Base-by-base conservation (phyloP, 2,113 vertebrate species). In the Zingel zingel region DNA sequence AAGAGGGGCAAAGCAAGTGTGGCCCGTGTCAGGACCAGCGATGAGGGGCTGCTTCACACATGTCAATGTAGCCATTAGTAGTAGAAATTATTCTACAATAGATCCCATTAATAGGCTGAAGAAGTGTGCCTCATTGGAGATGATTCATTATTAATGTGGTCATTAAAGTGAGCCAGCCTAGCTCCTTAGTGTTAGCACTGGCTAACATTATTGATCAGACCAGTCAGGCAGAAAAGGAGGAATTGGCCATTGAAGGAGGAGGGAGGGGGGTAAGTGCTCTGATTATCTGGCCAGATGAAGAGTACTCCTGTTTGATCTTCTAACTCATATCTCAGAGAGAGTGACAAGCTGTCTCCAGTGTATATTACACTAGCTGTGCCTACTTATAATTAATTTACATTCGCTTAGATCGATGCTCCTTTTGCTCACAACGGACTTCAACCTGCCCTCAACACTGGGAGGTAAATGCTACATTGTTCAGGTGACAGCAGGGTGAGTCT, bases 371-470 rank as follows among this genome's bases (percentile, higher is more conserved):
- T 36, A 63, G 62, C 77, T 76, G 75, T n/a, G 25, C 69, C 77
- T 71, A 77, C 81, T 87, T 77, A 86, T 90, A 93, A 95, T 95
- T 94, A 93, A 95, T 90, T 94, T 90, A 85, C 82, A 86, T 94
- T 93, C 90, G 84, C 81, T 75, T 67, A 65, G 81, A 93, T 94
- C 94, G 83, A 93, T 93, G 88, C 71, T 76, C 48, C 68, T 63
- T 72, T 66, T 62, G 70, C 59, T 84, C 83, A 79, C 68, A 50
- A 67, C 74, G 79, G 87, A 90, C 63, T 45, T 67, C 30, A 74
- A 63, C 39, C 43, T 76, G 73, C 48, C 21, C 63, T 85, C 81
- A 78, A 54, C 70, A 23, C 54, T n/a, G 66, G 11, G 48, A 70
- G 56, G 82, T 64, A 65, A 86, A 72, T 3, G 53, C 23, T 75